Conservation (phyloP, 2,797 vertebrate species). For the Lophius americanus region DNA sequence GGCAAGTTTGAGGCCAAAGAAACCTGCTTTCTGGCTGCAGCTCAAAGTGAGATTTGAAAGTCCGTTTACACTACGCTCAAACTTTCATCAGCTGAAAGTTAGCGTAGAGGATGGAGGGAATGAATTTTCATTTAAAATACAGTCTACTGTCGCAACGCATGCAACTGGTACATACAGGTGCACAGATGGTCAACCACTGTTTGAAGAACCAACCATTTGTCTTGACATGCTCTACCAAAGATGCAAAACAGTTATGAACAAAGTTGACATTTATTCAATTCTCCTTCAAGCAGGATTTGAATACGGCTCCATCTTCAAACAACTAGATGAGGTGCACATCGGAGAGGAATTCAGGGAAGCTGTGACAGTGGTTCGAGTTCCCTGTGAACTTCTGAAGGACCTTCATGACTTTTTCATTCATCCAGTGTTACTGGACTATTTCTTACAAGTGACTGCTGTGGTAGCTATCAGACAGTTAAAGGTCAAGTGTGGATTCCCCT, state of each 20-base stretch:
- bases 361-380: slow-evolving; percentile 79
- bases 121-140: slow-evolving; percentile 78
- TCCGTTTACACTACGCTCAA: slow-evolving; percentile 78
- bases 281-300: slow-evolving; percentile 86
- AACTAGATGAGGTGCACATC: slow-evolving; percentile 79
- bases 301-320: slow-evolving; percentile 83
- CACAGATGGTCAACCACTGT: slow-evolving; percentile 25
- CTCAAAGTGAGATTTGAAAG: slow-evolving; percentile 83
- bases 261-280: slow-evolving; percentile 77
- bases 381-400: slow-evolving; percentile 68
- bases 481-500: slow-evolving; percentile 82
- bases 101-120: slow-evolving; percentile 67
- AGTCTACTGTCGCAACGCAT: slow-evolving; percentile 77
- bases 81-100: slow-evolving; percentile 75
- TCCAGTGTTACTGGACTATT: slow-evolving; percentile 88
- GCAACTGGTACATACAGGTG: slow-evolving; percentile 78
- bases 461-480: slow-evolving; percentile 59
- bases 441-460: slow-evolving; percentile 86
- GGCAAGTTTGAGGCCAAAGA: slow-evolving; percentile 75
- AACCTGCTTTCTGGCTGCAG: slow-evolving; percentile 73
- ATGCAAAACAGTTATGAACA: slow-evolving; percentile 74
- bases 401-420: slow-evolving; percentile 86
- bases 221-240: slow-evolving; percentile 75
- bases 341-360: slow-evolving; percentile 86
- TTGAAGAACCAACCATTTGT: slow-evolving; percentile 80